These are phyloP conservation scores for Spodoptera frugiperda DNA, from an alignment of 1,140 invertebrate species.

Conservation along the genomic window DNA sequence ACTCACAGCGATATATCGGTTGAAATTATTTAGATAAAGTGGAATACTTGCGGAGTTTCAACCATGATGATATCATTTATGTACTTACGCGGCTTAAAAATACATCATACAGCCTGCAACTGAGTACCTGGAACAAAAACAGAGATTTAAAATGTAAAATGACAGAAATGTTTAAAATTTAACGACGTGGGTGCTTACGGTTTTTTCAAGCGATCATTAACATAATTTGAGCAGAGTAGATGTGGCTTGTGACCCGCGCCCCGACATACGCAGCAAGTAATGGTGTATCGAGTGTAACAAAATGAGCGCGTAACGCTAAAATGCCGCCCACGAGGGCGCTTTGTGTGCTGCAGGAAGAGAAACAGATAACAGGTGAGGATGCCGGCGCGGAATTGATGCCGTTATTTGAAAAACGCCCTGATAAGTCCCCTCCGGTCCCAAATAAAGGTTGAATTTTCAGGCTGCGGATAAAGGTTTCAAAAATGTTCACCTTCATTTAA, in stretches of 20 bases:
- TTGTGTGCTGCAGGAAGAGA: conserved; percentile 64
- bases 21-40: conserved; percentile 59
- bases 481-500: conserved; percentile 66
- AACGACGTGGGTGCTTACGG: conserved; percentile 58
- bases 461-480: conserved; percentile 59
- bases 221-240: conserved; percentile 58
- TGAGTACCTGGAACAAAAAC: conserved; percentile 64
- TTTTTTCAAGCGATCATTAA: conserved; percentile 60
- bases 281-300: conserved; percentile 59
- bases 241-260: conserved; percentile 36
- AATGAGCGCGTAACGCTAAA: conserved; percentile 60
- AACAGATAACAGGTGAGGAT: conserved; percentile 68
- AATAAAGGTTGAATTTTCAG: conserved; percentile 66
- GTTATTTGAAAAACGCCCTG: conserved; percentile 69
- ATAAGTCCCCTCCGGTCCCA: conserved; percentile 67
- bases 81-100: conserved; percentile 4
- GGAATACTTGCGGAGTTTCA: conserved; percentile 38
- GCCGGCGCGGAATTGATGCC: conserved; percentile 63
- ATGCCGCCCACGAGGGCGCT: conserved; percentile 53
- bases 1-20: conserved; percentile 50
- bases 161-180: conserved; percentile 61
- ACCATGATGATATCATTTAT: conserved; percentile 6
- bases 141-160: conserved; percentile 31
- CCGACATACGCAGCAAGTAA: conserved; percentile 56
- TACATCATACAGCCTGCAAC: conserved; percentile 12